phyloP scores from a whole-genome alignment of 2,113 vertebrate genomes.

The Helogale parvula region DNA sequence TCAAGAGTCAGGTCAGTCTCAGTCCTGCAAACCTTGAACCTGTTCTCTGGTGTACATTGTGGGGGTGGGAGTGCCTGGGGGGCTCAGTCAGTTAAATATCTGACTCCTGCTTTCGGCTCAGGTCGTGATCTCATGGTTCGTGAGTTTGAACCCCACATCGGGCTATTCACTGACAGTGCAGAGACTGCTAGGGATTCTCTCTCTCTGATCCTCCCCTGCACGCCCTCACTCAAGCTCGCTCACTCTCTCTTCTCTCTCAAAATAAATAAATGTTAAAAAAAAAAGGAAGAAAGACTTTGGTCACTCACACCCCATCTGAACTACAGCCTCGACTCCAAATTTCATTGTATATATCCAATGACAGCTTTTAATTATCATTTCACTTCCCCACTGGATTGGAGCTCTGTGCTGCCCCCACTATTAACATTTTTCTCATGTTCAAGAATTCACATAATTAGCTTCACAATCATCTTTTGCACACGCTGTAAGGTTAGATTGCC shows the following conservation, averaged over 20 bases:
- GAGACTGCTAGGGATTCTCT: too few species aligned
- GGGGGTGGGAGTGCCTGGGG: too few species aligned
- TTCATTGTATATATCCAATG: neutral
- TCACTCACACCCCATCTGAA: neutral
- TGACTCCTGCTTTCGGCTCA: too few species aligned
- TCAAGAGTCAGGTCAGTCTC: neutral
- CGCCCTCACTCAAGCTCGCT: too few species aligned
- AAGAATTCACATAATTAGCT: constrained; percentile 37
- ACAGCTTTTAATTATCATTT: neutral
- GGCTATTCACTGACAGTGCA: too few species aligned
- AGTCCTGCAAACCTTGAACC: neutral
- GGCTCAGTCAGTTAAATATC: too few species aligned
- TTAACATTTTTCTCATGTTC: constrained; percentile 36
- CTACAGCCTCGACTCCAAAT: neutral
- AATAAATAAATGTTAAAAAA: too few species aligned
- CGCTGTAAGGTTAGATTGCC: neutral
- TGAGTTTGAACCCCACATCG: too few species aligned
- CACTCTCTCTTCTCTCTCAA: too few species aligned
- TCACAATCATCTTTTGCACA: constrained; percentile 5
- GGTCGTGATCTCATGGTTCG: too few species aligned
- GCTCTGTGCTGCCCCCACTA: neutral
- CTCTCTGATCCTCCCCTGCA: too few species aligned
- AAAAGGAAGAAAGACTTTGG: neutral
- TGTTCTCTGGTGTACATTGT: neutral
- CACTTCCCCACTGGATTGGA: neutral